Conservation (phyloP, 2,113 vertebrate species). For the Elgaria multicarinata region DNA sequence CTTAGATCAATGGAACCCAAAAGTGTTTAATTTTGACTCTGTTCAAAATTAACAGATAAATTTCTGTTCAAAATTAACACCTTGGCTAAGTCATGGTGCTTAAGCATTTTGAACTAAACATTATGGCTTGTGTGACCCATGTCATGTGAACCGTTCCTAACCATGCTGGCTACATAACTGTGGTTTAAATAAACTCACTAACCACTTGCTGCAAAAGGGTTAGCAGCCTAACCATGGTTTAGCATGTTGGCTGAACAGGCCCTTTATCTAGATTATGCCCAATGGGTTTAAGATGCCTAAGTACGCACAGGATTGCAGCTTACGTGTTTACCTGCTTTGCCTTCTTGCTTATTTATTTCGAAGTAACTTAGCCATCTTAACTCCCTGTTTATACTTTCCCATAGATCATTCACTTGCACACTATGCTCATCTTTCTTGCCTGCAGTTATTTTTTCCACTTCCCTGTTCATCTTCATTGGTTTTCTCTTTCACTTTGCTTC, state of each 20-base stretch:
- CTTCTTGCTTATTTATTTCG: neutral
- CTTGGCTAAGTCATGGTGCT: no score
- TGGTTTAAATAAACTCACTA: no score
- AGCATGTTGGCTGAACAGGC: no score
- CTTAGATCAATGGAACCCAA: neutral
- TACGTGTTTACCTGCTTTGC: neutral
- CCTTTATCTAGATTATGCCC: neutral
- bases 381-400: neutral
- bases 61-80: no score
- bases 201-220: no score
- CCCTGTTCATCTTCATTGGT: neutral
- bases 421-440: neutral
- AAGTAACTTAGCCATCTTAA: neutral
- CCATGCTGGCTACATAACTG: no score
- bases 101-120: no score
- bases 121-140: no score
- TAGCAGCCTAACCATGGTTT: no score
- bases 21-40: no score
- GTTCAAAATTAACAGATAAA: no score
- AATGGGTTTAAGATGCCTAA: neutral
- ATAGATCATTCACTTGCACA: neutral
- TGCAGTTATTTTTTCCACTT: slow-evolving; percentile 26
- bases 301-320: neutral
- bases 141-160: no score
- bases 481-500: neutral